Conservation (phyloP, 2,797 vertebrate genomes). For the Dipus sagitta region DNA sequence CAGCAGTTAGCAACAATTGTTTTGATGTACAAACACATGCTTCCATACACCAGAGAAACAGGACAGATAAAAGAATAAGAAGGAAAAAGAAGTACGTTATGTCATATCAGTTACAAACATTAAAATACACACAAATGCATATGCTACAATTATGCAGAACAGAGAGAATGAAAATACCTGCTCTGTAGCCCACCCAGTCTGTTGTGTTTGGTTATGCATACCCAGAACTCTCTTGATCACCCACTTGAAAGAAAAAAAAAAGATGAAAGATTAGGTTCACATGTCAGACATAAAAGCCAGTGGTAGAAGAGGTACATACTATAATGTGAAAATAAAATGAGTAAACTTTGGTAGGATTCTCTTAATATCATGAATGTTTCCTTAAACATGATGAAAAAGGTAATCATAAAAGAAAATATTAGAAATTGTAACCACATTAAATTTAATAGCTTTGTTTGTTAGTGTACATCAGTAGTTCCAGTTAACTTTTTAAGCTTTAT, state of each 20-base stretch:
- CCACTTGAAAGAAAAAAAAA: not conserved
- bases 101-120: not conserved
- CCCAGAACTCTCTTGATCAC: not conserved
- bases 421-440: slow-evolving; percentile 14
- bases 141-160: not conserved
- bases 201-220: not conserved
- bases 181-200: not conserved
- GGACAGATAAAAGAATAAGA: not conserved
- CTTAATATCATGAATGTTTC: slow-evolving; percentile 19
- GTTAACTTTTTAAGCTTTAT: not conserved
- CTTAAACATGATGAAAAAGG: slow-evolving; percentile 24
- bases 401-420: slow-evolving; percentile 20
- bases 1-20: not conserved
- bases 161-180: not conserved
- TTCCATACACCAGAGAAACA: not conserved
- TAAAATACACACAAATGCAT: not conserved
- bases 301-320: not conserved
- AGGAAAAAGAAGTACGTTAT: not conserved
- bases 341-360: not conserved
- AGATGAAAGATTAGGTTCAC: not conserved
- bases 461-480: not conserved
- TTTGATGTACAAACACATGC: not conserved
- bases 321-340: slow-evolving; percentile 41
- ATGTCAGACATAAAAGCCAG: not conserved
- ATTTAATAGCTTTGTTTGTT: not conserved